Evolutionary conservation across 1,140 invertebrate species (phyloP).

Genomic region (Cheumatopsyche charites): DNA sequence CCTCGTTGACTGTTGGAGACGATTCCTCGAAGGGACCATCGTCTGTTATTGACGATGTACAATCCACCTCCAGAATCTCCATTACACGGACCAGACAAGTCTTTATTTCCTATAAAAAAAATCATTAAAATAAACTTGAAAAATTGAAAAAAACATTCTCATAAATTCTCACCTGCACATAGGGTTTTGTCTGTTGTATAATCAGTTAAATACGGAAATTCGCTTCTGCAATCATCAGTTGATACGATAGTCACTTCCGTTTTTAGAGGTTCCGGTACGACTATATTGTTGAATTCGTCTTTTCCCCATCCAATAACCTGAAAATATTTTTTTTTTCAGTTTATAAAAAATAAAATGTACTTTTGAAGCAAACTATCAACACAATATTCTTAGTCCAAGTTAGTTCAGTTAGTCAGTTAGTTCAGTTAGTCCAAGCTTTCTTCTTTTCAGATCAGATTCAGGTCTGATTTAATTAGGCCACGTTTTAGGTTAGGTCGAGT

Average conservation of each 20-base stretch:
- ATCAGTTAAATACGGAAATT: constrained; percentile 58
- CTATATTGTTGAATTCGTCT: constrained; percentile 58
- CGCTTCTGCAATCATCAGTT: constrained; percentile 63
- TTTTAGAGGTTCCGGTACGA: constrained; percentile 60
- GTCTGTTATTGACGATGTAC: constrained; percentile 44
- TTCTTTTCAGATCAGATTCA: too few species aligned
- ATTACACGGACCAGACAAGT: constrained; percentile 52
- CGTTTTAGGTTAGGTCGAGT: too few species aligned
- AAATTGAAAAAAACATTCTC: constrained; percentile 46
- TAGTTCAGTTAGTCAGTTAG: too few species aligned
- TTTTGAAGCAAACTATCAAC: too few species aligned
- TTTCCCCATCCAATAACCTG: constrained; percentile 65
- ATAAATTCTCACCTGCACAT: constrained; percentile 61
- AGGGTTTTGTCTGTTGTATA: constrained; percentile 65
- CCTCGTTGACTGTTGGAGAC: constrained; percentile 55
- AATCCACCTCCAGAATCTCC: constrained; percentile 59
- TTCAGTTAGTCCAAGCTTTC: too few species aligned
- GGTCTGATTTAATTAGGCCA: too few species aligned
- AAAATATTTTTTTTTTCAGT: constrained; percentile 37
- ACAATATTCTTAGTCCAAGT: too few species aligned
- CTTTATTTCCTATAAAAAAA: constrained; percentile 41
- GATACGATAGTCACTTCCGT: constrained; percentile 63
- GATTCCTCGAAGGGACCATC: constrained; percentile 60
- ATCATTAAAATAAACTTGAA: constrained; percentile 34
- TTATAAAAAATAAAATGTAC: too few species aligned